These are phyloP conservation scores for Nebria salina DNA, from an alignment of 2,888 invertebrate species.

Conservation along the genomic window DNA sequence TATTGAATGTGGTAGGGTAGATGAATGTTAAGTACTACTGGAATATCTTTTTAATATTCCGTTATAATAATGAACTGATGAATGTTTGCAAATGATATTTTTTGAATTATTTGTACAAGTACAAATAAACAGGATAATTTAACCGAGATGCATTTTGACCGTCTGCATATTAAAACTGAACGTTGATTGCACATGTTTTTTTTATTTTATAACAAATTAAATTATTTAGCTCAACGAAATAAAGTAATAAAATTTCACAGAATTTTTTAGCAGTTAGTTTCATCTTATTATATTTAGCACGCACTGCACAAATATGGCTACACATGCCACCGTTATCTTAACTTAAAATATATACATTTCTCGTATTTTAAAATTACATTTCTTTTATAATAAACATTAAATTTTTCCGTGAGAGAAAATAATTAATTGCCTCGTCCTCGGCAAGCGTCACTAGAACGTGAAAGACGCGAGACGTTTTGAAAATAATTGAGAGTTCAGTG, in stretches of 20 bases:
- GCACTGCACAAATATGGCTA: not conserved
- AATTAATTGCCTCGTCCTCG: too few species aligned
- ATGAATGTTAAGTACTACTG: not conserved
- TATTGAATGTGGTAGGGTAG: not conserved
- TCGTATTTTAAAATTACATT: too few species aligned
- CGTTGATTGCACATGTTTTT: not conserved
- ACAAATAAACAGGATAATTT: not conserved
- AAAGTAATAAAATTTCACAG: not conserved
- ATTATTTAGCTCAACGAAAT: not conserved
- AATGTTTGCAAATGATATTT: not conserved
- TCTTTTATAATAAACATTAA: too few species aligned
- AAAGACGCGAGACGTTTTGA: not conserved
- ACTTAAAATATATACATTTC: too few species aligned
- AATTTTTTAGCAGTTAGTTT: slow-evolving; percentile 1
- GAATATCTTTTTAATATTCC: not conserved
- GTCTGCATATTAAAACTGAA: not conserved
- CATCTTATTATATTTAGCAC: not conserved
- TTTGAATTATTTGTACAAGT: not conserved
- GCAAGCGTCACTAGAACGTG: not conserved
- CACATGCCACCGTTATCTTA: not conserved
- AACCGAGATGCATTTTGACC: not conserved
- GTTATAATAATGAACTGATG: not conserved
- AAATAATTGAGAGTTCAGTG: not conserved
- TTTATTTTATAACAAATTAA: not conserved
- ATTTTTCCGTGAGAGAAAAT: too few species aligned